Evolutionary conservation across 2,113 vertebrate genomes (phyloP).

Genomic region (Euleptes europaea): DNA sequence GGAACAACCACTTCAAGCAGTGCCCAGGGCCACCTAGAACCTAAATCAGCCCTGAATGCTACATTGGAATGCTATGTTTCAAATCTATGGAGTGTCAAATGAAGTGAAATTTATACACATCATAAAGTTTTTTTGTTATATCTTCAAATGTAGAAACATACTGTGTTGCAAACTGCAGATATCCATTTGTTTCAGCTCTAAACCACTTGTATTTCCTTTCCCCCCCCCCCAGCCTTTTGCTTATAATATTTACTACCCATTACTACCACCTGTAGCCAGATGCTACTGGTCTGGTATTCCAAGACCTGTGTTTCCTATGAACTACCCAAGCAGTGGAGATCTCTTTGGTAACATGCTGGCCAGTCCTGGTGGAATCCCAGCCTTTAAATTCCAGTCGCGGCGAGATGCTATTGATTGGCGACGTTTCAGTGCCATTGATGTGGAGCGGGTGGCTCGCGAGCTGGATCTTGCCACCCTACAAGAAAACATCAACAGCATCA

Average conservation of each 20-base stretch:
- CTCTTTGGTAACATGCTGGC: background rate
- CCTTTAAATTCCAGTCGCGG: slow-evolving; percentile 74
- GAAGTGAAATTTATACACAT: background rate
- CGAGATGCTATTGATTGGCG: slow-evolving; percentile 72
- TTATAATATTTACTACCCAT: slow-evolving; percentile 26
- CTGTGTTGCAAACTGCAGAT: background rate
- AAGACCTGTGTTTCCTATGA: slow-evolving; percentile 26
- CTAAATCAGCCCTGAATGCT: background rate
- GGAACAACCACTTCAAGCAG: no score
- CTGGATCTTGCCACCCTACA: slow-evolving; percentile 74
- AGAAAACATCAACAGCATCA: slow-evolving; percentile 69
- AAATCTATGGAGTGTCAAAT: background rate
- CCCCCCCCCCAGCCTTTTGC: slow-evolving; percentile 45
- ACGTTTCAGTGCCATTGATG: slow-evolving; percentile 71
- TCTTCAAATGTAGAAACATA: background rate
- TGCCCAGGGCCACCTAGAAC: no score
- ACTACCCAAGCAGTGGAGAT: background rate
- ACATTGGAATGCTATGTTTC: background rate
- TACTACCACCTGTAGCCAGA: slow-evolving; percentile 12
- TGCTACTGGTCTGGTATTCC: background rate
- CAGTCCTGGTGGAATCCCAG: background rate
- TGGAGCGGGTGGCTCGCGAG: slow-evolving; percentile 76
- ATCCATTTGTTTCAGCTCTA: background rate
- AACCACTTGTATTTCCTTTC: background rate
- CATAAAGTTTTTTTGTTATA: background rate